Conservation (phyloP, 1,140 invertebrate genomes). For the Bactericera cockerelli region DNA sequence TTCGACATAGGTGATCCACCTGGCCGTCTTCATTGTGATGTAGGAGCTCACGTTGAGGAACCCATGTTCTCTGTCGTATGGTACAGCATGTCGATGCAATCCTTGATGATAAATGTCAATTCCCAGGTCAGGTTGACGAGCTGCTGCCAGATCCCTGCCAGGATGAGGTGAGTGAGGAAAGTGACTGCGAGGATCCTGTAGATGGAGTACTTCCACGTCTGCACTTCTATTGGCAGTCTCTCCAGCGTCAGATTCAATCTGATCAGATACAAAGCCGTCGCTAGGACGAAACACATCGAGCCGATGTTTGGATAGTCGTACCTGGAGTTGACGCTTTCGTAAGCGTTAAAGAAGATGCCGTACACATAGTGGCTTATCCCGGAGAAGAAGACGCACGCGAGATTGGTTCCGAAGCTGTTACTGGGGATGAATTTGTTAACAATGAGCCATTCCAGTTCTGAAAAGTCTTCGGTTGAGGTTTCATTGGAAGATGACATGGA, state of each 20-base stretch:
- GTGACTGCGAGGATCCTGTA: neutral
- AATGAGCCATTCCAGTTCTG: no score
- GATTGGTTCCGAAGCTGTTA: neutral
- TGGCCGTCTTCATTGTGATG: neutral
- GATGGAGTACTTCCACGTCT: neutral
- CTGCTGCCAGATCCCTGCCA: neutral
- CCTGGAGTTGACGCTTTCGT: neutral
- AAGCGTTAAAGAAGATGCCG: neutral
- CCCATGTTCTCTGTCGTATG: neutral
- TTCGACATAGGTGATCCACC: neutral
- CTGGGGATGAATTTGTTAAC: neutral
- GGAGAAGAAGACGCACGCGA: neutral
- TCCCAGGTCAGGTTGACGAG: conserved; percentile 1
- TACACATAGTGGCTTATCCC: neutral
- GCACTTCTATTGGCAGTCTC: neutral
- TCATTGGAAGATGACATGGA: no score
- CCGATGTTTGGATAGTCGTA: neutral
- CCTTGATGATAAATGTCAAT: neutral
- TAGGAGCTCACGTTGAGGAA: neutral
- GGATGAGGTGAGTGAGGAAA: neutral
- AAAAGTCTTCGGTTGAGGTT: no score
- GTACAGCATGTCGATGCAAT: neutral
- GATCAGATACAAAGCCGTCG: neutral
- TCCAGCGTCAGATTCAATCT: neutral
- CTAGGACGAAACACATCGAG: neutral